phyloP scores from a whole-genome alignment of 2,113 vertebrate species.

The Nerophis ophidion region DNA sequence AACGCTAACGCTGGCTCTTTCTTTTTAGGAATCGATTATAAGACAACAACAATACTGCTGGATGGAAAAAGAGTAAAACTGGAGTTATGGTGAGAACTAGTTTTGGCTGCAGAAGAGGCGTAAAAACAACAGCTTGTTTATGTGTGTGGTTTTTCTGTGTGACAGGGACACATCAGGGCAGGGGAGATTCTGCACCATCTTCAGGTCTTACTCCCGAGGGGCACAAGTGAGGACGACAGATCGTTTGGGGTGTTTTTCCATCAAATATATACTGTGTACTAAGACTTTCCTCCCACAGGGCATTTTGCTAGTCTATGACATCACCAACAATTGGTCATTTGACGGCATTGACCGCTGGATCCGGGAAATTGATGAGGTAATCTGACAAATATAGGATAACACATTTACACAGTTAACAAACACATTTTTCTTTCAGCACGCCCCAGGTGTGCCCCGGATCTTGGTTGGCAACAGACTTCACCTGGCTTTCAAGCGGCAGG shows the following conservation, averaged over 20 bases:
- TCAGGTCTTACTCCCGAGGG: slow-evolving; percentile 96
- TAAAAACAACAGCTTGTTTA: background rate
- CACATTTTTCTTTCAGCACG: slow-evolving; percentile 75
- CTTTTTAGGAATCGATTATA: slow-evolving; percentile 89
- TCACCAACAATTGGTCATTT: slow-evolving; percentile 98
- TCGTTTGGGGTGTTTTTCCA: too few species aligned
- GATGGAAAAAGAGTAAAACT: slow-evolving; percentile 93
- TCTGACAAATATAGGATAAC: background rate
- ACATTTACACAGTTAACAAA: background rate
- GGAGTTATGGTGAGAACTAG: slow-evolving; percentile 83
- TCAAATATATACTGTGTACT: background rate
- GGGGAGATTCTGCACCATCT: slow-evolving; percentile 97
- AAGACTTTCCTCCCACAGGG: slow-evolving; percentile 69
- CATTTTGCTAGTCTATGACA: slow-evolving; percentile 97
- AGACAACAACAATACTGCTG: slow-evolving; percentile 93
- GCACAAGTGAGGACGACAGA: slow-evolving; percentile 80
- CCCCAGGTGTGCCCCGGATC: slow-evolving; percentile 93
- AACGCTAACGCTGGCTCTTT: too few species aligned
- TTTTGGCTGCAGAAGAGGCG: background rate
- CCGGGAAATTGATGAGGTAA: slow-evolving; percentile 95
- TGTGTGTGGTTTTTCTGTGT: slow-evolving; percentile 23
- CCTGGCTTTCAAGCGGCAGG: slow-evolving; percentile 93
- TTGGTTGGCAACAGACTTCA: slow-evolving; percentile 95
- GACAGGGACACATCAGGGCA: slow-evolving; percentile 97
- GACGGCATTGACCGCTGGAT: slow-evolving; percentile 98